Conservation (phyloP, 1,140 invertebrate genomes). For the Cylas formicarius region DNA sequence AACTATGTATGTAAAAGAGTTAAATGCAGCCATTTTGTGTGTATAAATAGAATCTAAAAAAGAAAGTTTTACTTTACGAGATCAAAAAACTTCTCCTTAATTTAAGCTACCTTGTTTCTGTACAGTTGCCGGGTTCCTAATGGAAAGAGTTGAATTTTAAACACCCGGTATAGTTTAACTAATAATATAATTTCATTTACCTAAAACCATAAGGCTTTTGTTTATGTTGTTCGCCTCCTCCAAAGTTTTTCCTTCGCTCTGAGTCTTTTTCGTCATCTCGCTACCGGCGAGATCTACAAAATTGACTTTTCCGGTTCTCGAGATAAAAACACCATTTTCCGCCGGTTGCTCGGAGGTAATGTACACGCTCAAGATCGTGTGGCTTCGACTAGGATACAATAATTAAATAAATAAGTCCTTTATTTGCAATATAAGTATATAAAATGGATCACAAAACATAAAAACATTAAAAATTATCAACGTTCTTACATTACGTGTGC, state of each 20-base stretch:
- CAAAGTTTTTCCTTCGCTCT: constrained; percentile 82
- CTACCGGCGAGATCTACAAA: constrained; percentile 92
- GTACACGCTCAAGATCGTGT: constrained; percentile 87
- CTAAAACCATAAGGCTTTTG: constrained; percentile 90
- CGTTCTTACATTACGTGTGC: too few relatives aligned
- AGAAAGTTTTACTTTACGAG: too few relatives aligned
- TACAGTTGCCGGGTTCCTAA: too few relatives aligned
- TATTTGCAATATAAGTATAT: too few relatives aligned
- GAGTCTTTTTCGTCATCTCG: constrained; percentile 90
- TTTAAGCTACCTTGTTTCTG: too few relatives aligned
- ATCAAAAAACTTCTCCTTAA: too few relatives aligned
- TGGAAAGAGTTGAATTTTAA: neutral
- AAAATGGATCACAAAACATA: too few relatives aligned
- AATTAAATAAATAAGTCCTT: too few relatives aligned
- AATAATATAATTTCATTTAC: constrained; percentile 44
- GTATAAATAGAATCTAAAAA: too few relatives aligned
- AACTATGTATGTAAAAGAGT: too few relatives aligned
- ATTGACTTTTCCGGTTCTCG: constrained; percentile 85
- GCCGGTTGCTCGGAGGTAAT: constrained; percentile 75
- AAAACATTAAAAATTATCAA: too few relatives aligned
- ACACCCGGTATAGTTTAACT: neutral
- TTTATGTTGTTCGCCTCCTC: constrained; percentile 96
- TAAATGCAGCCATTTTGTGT: too few relatives aligned
- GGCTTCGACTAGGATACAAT: constrained; percentile 67
- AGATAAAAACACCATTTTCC: constrained; percentile 75